Conservation (phyloP, 2,888 invertebrate species). For the Synanthedon andrenaeformis region DNA sequence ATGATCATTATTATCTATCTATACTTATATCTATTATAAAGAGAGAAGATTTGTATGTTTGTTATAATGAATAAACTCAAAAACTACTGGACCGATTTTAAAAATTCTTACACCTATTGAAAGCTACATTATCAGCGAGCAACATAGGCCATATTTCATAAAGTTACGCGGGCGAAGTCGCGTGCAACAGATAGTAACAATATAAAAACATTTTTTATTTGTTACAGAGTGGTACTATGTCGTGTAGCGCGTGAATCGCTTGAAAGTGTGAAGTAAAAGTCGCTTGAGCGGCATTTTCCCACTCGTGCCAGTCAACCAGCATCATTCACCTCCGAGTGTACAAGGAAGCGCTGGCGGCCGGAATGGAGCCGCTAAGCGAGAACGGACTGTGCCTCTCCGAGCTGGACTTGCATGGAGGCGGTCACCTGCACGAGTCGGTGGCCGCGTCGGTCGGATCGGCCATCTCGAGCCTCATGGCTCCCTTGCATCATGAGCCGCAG, state of each 20-base stretch:
- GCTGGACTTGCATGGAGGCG: constrained; percentile 68
- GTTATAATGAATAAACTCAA: too few relatives aligned
- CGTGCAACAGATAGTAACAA: too few relatives aligned
- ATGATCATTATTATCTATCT: too few relatives aligned
- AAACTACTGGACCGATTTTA: too few relatives aligned
- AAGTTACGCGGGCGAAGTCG: too few relatives aligned
- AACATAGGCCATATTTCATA: too few relatives aligned
- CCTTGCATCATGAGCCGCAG: constrained; percentile 67
- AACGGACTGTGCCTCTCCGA: constrained; percentile 81
- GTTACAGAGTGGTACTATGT: background rate
- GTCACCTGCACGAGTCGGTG: constrained; percentile 64
- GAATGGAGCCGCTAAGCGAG: constrained; percentile 77
- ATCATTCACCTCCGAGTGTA: constrained; percentile 70
- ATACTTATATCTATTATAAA: too few relatives aligned
- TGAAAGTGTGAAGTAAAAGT: background rate
- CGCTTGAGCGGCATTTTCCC: background rate
- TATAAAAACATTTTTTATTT: background rate
- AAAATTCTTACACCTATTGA: too few relatives aligned
- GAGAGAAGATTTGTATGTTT: too few relatives aligned
- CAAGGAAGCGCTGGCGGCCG: constrained; percentile 74
- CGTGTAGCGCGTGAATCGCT: background rate
- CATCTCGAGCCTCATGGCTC: constrained; percentile 69
- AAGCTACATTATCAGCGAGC: too few relatives aligned
- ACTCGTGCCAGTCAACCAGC: constrained; percentile 28
- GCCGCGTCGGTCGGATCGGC: constrained; percentile 66